These are phyloP conservation scores for Neostethus bicornis DNA, from an alignment of 2,797 vertebrate genomes.

Conservation along the genomic window DNA sequence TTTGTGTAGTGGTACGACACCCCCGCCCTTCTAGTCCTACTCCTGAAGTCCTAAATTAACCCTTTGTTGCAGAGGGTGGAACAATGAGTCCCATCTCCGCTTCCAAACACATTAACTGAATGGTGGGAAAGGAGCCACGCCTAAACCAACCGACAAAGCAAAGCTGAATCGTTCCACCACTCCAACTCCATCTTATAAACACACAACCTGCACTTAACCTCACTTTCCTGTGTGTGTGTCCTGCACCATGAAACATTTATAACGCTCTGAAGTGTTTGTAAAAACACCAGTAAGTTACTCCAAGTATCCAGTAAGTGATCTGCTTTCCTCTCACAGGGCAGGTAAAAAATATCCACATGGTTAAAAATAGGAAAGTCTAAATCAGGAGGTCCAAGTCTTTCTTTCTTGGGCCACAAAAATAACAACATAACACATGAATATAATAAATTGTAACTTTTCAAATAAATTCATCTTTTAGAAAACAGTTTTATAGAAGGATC, in stretches of 20 bases:
- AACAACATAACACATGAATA: no score
- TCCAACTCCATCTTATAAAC: slow-evolving; percentile 52
- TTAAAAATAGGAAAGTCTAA: no score
- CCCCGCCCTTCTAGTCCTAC: no score
- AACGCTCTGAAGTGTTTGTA: neutral
- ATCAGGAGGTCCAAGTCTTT: no score
- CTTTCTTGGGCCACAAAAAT: no score
- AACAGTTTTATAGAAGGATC: no score
- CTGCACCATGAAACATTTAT: neutral
- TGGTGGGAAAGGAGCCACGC: slow-evolving; percentile 70
- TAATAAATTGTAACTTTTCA: no score
- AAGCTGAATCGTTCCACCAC: slow-evolving; percentile 50
- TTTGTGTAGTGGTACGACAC: slow-evolving; percentile 20
- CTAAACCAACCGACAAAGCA: slow-evolving; percentile 57
- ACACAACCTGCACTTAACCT: slow-evolving; percentile 20
- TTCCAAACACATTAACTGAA: slow-evolving; percentile 56
- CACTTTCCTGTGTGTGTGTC: neutral
- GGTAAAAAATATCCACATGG: neutral
- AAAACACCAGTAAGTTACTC: slow-evolving; percentile 1
- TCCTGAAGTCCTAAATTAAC: slow-evolving; percentile 51
- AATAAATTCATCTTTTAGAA: no score
- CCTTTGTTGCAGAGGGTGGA: slow-evolving; percentile 19
- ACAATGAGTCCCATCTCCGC: slow-evolving; percentile 60
- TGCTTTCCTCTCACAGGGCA: neutral
- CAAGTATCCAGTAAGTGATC: neutral